Evolutionary conservation across 2,797 vertebrate genomes (phyloP).

Genomic region (Galago senegalensis): DNA sequence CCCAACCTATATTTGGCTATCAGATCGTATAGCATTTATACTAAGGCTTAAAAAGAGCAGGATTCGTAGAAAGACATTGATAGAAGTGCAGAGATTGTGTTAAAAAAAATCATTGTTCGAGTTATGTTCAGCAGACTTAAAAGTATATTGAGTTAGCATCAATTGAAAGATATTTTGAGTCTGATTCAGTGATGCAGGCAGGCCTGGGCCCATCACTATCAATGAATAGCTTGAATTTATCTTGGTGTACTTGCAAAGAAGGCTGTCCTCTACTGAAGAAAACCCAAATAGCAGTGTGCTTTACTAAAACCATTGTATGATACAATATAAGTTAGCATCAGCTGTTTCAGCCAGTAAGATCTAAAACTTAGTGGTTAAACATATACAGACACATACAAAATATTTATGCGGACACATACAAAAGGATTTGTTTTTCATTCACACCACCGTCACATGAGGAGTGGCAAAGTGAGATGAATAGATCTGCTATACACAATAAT

Average conservation of each 20-base stretch:
- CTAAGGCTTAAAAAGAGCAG: constrained; percentile 6
- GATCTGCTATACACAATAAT: neutral
- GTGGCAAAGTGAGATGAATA: neutral
- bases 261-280: neutral
- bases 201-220: neutral
- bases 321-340: neutral
- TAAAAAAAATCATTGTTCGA: neutral
- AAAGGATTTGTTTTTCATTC: neutral
- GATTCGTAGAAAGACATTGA: constrained; percentile 1
- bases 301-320: constrained; percentile 38
- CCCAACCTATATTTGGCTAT: neutral
- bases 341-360: constrained; percentile 28
- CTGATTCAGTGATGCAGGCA: neutral
- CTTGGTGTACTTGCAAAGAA: constrained; percentile 4
- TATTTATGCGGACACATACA: neutral
- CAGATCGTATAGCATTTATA: neutral
- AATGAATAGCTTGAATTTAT: neutral
- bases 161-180: neutral
- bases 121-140: constrained; percentile 5
- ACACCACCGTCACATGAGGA: neutral
- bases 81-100: neutral
- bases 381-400: neutral
- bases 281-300: neutral
- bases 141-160: constrained; percentile 3
- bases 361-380: neutral